Evolutionary conservation across 2,888 invertebrate genomes (phyloP), one percentile per base, ranked within the genome.

Genomic region (Drosophila quinaria): DNA sequence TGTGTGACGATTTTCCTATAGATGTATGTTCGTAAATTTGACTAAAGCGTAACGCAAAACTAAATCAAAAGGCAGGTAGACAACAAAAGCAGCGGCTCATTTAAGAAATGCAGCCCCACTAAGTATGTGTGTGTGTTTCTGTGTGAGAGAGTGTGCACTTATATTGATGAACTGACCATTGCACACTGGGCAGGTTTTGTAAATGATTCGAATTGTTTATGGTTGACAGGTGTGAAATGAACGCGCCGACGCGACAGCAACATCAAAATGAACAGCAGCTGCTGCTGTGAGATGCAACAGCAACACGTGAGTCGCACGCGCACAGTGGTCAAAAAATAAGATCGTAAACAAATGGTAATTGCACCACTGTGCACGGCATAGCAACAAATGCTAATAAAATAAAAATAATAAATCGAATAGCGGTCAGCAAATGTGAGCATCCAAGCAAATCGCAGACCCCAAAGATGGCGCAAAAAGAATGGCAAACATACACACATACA

Each of bases 321-420:
- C 65, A 79, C 67, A 71, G 71, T 80, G 70, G 72, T 70, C 51
- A 51, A 72, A 46, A 60, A 15, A 49, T 17, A 5, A 9, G 41
- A 35, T 33, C 51, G 2, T n/a, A 13, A 33, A 33, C 22, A 39
- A 61, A 52, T 63, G 9, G 11, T 10, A 25, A 22, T 56, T 47
- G 63, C 19, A 49, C 85, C 83, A 83, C 74, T 80, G 89, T 84
- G 58, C 79, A 51, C 42, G n/a, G 50, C 68, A 65, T 44, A 58
- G 68, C 71, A 78, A 66, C 59, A 84, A 84, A 81, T 82, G 78
- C 74, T 81, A 89, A 86, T 89, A 87, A 84, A 73, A 84, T 87
- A 87, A 87, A 84, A 73, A 81, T 87, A 87, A 87, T 84, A 80
- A 80, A 81, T 84, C 84, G 84, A 87, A 89, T 74, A 74, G 81